Evolutionary conservation across 2,113 vertebrate genomes (phyloP).

Genomic region (Bothrops jararaca): DNA sequence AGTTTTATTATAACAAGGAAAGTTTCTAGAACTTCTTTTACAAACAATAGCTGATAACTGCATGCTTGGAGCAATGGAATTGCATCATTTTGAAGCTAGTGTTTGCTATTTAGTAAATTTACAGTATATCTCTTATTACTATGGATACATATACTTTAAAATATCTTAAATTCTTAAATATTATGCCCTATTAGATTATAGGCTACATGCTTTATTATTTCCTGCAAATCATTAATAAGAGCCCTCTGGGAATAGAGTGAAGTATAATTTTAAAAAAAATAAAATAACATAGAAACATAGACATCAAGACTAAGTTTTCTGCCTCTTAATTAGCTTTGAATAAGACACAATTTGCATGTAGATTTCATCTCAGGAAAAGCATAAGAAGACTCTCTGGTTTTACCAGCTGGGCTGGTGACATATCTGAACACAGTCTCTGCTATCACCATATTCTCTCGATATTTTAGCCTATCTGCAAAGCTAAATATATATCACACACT

Average conservation of each 20-base stretch:
- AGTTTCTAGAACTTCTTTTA: constrained; percentile 65
- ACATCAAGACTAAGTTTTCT: neutral
- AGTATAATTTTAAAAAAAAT: neutral
- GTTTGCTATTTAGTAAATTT: neutral
- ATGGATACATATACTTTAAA: neutral
- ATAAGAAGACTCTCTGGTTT: neutral
- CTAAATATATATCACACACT: neutral
- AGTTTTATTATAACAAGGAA: constrained; percentile 79
- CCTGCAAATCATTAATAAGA: neutral
- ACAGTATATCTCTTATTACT: neutral
- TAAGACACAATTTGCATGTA: neutral
- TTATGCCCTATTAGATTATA: neutral
- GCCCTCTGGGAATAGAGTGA: neutral
- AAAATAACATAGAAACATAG: neutral
- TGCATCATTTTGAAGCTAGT: neutral
- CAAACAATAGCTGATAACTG: neutral
- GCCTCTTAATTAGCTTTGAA: neutral
- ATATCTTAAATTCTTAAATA: neutral
- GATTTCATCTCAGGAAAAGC: neutral
- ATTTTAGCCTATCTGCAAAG: neutral
- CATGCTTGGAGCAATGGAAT: neutral
- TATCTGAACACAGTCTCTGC: neutral
- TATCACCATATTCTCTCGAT: neutral
- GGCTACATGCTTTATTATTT: neutral
- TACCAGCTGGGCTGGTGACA: neutral